Conservation (phyloP, 1,140 invertebrate species). For the Steinernema khuongi region DNA sequence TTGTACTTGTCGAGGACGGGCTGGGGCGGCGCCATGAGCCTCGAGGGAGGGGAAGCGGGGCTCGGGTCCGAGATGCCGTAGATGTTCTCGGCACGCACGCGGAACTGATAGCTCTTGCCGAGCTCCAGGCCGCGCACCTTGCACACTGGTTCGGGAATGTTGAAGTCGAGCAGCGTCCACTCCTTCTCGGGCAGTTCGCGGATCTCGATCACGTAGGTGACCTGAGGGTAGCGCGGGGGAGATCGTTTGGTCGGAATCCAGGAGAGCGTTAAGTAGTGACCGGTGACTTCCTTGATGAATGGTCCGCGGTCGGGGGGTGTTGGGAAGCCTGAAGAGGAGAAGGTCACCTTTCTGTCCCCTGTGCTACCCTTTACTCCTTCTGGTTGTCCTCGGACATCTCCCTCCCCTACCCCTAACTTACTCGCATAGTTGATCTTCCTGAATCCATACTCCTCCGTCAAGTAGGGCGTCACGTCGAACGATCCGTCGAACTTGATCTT, state of each 20-base stretch:
- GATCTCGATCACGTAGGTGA: slow-evolving; percentile 58
- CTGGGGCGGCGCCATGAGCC: slow-evolving; percentile 54
- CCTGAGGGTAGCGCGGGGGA: slow-evolving; percentile 56
- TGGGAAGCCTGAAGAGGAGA: slow-evolving; percentile 35
- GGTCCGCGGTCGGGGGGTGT: slow-evolving; percentile 57
- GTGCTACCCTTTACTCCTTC: no score
- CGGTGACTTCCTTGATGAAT: slow-evolving; percentile 59
- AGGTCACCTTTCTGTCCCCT: no score
- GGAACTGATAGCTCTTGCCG: slow-evolving; percentile 65
- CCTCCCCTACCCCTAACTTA: background rate
- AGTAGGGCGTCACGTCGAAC: slow-evolving; percentile 54
- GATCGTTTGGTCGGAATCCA: slow-evolving; percentile 58
- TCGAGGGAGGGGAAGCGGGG: slow-evolving; percentile 56
- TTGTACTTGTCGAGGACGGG: slow-evolving; percentile 56
- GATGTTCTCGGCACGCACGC: slow-evolving; percentile 87
- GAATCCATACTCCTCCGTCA: slow-evolving; percentile 58
- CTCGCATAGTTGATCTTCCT: slow-evolving; percentile 53
- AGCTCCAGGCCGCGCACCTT: slow-evolving; percentile 58
- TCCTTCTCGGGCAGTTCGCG: slow-evolving; percentile 58
- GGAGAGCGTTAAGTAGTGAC: slow-evolving; percentile 57
- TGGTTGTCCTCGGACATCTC: background rate
- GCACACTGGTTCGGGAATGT: slow-evolving; percentile 58
- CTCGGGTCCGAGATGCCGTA: slow-evolving; percentile 93
- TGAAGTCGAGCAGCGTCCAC: slow-evolving; percentile 57
- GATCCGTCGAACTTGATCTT: slow-evolving; percentile 57